Conservation (phyloP, 2,113 vertebrate genomes). For the Phyllostomus hastatus region DNA sequence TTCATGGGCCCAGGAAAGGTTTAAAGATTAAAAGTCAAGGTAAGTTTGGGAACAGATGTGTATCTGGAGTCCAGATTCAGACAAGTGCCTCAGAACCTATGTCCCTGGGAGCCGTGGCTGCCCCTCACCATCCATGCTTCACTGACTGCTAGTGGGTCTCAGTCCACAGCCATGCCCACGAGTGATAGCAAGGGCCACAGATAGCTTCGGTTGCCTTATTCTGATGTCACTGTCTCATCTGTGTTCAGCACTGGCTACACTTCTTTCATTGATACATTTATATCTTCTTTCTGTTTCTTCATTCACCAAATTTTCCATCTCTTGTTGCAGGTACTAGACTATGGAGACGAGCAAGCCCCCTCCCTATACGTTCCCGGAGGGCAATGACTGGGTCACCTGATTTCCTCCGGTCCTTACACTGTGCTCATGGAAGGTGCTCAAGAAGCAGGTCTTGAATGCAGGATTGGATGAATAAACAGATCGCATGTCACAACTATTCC, state of each 20-base stretch:
- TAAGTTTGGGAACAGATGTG: background rate
- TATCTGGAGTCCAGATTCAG: background rate
- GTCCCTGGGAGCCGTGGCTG: background rate
- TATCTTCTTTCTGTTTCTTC: background rate
- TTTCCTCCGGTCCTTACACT: background rate
- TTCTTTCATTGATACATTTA: background rate
- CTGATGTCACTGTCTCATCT: background rate
- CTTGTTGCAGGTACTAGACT: background rate
- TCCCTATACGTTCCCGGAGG: background rate
- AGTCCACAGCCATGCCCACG: background rate
- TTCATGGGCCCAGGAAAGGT: background rate
- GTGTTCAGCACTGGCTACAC: background rate
- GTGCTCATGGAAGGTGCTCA: background rate
- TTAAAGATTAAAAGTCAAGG: background rate
- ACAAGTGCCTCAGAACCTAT: background rate
- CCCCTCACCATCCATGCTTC: background rate
- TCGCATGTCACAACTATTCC: background rate
- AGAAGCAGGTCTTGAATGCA: background rate
- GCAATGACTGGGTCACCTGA: no score
- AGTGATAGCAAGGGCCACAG: background rate
- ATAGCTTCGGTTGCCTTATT: background rate
- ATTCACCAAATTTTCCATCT: background rate
- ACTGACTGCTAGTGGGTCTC: background rate
- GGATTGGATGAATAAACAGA: background rate
- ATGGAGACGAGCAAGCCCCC: background rate